Conservation (phyloP, 2,113 vertebrate genomes). For the Pygoscelis adeliae region DNA sequence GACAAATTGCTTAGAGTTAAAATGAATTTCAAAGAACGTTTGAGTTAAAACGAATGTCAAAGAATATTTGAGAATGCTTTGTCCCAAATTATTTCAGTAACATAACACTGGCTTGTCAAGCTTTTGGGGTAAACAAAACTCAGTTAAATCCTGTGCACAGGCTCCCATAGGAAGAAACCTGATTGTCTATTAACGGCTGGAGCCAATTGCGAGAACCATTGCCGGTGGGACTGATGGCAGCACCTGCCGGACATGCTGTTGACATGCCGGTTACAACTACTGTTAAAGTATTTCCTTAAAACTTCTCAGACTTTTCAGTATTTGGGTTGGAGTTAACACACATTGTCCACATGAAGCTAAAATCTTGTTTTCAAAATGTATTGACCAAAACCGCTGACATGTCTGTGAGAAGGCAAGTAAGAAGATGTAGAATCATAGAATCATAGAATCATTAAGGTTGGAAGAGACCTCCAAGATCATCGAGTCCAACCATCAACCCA, state of each 20-base stretch:
- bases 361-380: neutral
- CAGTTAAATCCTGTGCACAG: neutral
- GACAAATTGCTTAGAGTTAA: neutral
- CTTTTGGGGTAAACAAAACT: neutral
- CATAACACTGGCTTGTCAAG: rapidly evolving
- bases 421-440: too few species aligned
- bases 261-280: neutral
- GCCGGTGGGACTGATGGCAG: neutral
- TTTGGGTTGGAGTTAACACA: neutral
- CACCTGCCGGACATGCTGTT: rapidly evolving
- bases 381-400: neutral
- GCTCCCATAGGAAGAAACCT: neutral
- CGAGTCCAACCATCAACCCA: too few species aligned
- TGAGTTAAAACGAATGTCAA: neutral
- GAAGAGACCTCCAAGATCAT: too few species aligned
- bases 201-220: neutral
- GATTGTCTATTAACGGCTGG: neutral
- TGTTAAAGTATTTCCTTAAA: neutral
- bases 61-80: neutral
- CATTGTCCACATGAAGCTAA: neutral
- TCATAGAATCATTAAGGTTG: too few species aligned
- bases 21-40: neutral
- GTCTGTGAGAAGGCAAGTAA: neutral
- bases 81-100: neutral
- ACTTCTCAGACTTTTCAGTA: neutral